Evolutionary conservation across 2,888 invertebrate species (phyloP).

Genomic region (Spisula solida): DNA sequence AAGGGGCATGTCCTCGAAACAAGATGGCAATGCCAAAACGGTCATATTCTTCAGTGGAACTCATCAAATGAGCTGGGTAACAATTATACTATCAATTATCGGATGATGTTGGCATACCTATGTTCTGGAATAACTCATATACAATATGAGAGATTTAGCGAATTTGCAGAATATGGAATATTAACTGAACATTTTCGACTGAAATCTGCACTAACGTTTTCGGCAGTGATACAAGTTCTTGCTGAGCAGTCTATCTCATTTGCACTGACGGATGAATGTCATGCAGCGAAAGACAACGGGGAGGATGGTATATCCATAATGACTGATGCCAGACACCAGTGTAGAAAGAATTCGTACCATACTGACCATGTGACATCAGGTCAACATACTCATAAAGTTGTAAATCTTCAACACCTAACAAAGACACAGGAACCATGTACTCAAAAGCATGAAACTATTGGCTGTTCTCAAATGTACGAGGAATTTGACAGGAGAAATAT

Average conservation of each 20-base stretch:
- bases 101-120: slow-evolving; percentile 26
- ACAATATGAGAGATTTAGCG: slow-evolving; percentile 41
- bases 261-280: too few relatives aligned
- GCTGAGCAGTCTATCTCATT: too few relatives aligned
- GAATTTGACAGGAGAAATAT: too few relatives aligned
- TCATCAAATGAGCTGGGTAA: slow-evolving; percentile 33
- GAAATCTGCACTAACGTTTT: background rate
- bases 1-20: slow-evolving; percentile 29
- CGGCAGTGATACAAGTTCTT: background rate
- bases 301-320: slow-evolving; percentile 46
- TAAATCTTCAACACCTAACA: slow-evolving; percentile 35
- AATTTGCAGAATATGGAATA: slow-evolving; percentile 1
- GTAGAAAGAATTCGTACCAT: slow-evolving; percentile 40
- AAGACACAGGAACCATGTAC: slow-evolving; percentile 36
- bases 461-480: too few relatives aligned
- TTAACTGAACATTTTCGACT: slow-evolving; percentile 12
- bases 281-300: background rate
- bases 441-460: slow-evolving; percentile 48
- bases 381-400: slow-evolving; percentile 43
- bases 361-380: slow-evolving; percentile 39
- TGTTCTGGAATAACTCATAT: slow-evolving; percentile 40
- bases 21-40: slow-evolving; percentile 18
- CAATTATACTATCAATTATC: slow-evolving; percentile 35
- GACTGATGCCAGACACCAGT: slow-evolving; percentile 46
- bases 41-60: slow-evolving; percentile 22